Conservation (phyloP, 2,797 vertebrate genomes). For the Sebastes minor region DNA sequence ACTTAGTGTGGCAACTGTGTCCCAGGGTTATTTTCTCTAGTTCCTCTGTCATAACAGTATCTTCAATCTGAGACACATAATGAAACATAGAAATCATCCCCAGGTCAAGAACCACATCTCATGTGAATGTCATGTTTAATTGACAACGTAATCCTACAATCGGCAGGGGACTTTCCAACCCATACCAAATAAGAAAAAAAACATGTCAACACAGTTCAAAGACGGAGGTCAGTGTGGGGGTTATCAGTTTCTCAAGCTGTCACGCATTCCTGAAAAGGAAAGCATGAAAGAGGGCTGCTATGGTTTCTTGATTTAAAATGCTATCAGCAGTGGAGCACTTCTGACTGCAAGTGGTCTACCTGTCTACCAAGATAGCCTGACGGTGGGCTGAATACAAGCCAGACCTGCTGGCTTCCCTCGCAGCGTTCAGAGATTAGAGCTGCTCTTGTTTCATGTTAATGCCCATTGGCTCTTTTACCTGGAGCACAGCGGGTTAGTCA, state of each 20-base stretch:
- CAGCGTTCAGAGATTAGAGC: conserved; percentile 10
- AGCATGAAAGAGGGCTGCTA: conserved; percentile 26
- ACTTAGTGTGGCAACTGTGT: neutral
- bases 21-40: neutral
- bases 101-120: neutral
- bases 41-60: neutral
- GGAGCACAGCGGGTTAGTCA: neutral
- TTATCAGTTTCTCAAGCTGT: conserved; percentile 21
- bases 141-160: neutral
- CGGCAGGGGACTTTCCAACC: neutral
- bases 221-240: neutral
- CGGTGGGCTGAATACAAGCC: conserved; percentile 5
- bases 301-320: conserved; percentile 32
- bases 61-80: neutral
- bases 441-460: conserved; percentile 15
- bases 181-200: neutral
- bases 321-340: conserved; percentile 25
- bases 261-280: conserved; percentile 18
- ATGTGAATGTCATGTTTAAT: neutral
- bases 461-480: conserved; percentile 6
- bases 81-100: neutral
- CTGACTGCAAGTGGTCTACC: conserved; percentile 20
- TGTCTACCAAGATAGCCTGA: conserved; percentile 39
- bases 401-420: conserved; percentile 4
- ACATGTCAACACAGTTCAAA: neutral